phyloP scores from a whole-genome alignment of 2,113 vertebrate species.

The Ivindomyrus marchei region DNA sequence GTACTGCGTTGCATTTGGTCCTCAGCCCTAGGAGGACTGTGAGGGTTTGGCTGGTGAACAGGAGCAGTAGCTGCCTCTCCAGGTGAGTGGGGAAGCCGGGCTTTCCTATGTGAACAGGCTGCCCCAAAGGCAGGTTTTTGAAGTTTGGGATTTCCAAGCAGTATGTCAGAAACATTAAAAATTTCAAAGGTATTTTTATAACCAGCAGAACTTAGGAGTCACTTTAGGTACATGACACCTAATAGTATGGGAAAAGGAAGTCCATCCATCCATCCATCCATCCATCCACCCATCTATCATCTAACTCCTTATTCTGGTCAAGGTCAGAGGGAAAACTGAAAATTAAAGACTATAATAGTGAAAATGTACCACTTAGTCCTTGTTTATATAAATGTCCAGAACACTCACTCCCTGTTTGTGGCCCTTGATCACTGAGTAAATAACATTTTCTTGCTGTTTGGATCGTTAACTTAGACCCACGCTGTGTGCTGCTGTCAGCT shows the following conservation, averaged over 20 bases:
- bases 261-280: background rate
- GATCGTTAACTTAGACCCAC: background rate
- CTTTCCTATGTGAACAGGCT: background rate
- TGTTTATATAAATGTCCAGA: background rate
- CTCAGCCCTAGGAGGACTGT: background rate
- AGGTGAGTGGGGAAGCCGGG: background rate
- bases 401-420: background rate
- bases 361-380: background rate
- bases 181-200: background rate
- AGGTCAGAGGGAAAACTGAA: background rate
- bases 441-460: background rate
- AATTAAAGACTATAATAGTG: background rate
- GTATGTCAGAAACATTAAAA: background rate
- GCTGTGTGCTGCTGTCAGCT: background rate
- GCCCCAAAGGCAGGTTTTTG: background rate
- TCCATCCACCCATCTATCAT: background rate
- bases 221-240: background rate
- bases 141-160: background rate
- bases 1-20: background rate
- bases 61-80: background rate
- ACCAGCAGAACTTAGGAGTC: background rate
- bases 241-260: background rate
- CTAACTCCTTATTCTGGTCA: background rate
- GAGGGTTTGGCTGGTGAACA: background rate
- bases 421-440: background rate